phyloP scores from a whole-genome alignment of 2,113 vertebrate genomes.

The Macaca mulatta region DNA sequence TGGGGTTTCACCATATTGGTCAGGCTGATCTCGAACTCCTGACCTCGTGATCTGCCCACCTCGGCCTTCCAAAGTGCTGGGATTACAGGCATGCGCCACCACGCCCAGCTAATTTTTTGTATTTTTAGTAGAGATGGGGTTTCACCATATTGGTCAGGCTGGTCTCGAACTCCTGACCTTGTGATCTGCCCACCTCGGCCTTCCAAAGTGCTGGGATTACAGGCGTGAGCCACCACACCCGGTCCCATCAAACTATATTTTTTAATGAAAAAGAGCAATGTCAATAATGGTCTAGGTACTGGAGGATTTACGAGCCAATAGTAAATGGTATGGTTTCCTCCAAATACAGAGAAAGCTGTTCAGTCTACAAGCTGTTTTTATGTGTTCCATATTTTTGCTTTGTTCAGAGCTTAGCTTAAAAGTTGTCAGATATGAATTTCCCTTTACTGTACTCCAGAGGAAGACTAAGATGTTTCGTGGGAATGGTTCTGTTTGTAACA shows the following conservation, averaged over 20 bases:
- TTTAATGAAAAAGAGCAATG: background rate
- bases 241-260: background rate
- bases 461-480: background rate
- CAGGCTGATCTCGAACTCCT: no score
- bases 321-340: slow-evolving; percentile 34
- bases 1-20: no score
- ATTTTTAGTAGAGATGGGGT: no score
- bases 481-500: background rate
- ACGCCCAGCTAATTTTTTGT: no score
- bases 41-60: no score
- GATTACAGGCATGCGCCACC: no score
- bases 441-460: slow-evolving; percentile 5
- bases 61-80: no score
- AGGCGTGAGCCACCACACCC: no score
- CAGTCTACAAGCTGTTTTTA: background rate
- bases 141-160: no score
- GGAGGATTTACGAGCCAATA: slow-evolving; percentile 22
- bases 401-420: slow-evolving; percentile 39
- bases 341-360: slow-evolving; percentile 40
- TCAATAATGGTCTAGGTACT: background rate
- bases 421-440: slow-evolving; percentile 34
- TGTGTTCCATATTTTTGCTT: slow-evolving; percentile 42
- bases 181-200: no score
- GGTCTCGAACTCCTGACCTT: no score
- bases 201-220: no score